Conservation (phyloP, 2,113 vertebrate species). For the Himantopus leucocephalus region DNA sequence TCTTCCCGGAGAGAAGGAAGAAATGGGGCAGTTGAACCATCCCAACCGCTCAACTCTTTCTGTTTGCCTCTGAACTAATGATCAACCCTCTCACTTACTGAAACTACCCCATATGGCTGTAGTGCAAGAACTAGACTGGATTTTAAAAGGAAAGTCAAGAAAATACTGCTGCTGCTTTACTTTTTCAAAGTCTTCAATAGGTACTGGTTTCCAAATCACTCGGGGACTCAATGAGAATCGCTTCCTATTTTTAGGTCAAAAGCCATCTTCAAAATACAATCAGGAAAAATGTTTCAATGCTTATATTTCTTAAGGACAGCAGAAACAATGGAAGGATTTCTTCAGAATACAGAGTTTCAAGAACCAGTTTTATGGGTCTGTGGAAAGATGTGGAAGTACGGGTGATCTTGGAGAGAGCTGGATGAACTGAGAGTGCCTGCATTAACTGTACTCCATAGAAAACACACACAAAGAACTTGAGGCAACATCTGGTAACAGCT, state of each 20-base stretch:
- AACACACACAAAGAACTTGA: too few relatives aligned
- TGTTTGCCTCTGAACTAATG: background rate
- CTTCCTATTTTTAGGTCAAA: conserved; percentile 43
- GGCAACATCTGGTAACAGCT: too few relatives aligned
- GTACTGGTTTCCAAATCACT: background rate
- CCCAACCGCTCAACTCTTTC: background rate
- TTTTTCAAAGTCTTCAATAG: background rate
- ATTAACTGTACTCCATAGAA: too few relatives aligned
- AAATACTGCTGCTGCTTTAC: background rate
- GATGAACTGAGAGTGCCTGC: too few relatives aligned
- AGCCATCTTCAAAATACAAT: conserved; percentile 26
- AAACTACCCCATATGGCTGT: background rate
- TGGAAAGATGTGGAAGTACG: background rate
- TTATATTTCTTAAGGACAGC: background rate
- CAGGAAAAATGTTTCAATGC: background rate
- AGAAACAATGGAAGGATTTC: background rate
- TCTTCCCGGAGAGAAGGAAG: background rate
- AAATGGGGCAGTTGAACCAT: background rate
- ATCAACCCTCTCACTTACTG: background rate
- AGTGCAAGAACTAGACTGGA: background rate
- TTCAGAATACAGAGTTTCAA: background rate
- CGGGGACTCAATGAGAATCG: background rate
- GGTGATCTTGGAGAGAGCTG: background rate
- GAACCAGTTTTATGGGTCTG: background rate
- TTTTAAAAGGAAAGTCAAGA: background rate